Base-by-base conservation (phyloP, 1,140 invertebrate genomes). In the Cardiocondyla obscurior region DNA sequence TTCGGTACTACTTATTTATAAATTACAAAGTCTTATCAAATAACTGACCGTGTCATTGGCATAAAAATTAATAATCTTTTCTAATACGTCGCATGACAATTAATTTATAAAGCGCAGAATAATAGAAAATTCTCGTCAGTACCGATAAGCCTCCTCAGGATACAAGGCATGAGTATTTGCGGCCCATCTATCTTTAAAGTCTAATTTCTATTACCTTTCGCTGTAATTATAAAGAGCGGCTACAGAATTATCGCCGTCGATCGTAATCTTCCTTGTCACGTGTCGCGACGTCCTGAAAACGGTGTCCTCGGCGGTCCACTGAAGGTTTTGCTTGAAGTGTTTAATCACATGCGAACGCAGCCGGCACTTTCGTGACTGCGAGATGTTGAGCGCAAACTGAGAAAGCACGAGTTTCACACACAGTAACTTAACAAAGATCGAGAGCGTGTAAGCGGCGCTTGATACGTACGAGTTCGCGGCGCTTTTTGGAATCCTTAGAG, bases 401-500 rank as follows among this genome's bases (percentile, higher is more conserved):
- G 42, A 76, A 46, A 76, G 28, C 42, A 49, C 12, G 46, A 76
- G 44, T 64, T 64, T 60, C 36, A 51, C 42, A 44, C 8, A 76
- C 73, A 73, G 70, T 73, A 39, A 39, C 70, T 33, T 73, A 73
- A 73, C 67, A 36, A 72, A 10, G 10, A 69, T 69, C 19, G 46
- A 67, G 39, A 44, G 22, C 22, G 25, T 39, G 3, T 57, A 39
- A 57, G 14, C 10, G 53, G 53, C 16, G 53, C 14, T 3, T 42
- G 39, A 62, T 2, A 39, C 22, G 10, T 16, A 39, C 51, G 19
- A 14, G 16, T 10, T 14, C 49, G 14, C 16, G 7, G 4, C n/a
- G 14, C 55, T 28, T 51, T 73, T 28, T 14, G 22, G 5, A 4
- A 3, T 62, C 1, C 33, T 14, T 1, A 57, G n/a, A 22, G 22